Base-by-base conservation (phyloP, 2,888 invertebrate species). In the Mythimna albipuncta region DNA sequence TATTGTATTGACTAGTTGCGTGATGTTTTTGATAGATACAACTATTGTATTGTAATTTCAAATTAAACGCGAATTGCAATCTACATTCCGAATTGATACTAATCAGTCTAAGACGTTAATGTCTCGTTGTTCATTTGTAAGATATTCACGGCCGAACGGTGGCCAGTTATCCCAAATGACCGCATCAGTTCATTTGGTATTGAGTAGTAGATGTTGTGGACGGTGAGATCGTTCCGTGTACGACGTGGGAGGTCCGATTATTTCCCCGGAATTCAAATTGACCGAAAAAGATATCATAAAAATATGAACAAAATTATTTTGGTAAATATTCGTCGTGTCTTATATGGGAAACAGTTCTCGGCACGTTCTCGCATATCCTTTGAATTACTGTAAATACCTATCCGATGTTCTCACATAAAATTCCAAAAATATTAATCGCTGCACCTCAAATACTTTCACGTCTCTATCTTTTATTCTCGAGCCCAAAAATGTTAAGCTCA, bases 161-260 rank as follows among this genome's bases (percentile, higher is more conserved):
- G 85, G 79, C 84, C 90, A 91, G 90, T 90, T 90, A 92, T 91
- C 85, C 88, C 82, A 85, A 91, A 91, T 89, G 86, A 85, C 85
- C 82, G 84, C 83, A 65, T 70, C 80, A 62, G 64, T 87, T 82
- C 59, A 80, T 67, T 75, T 79, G 77, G 83, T 84, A 80, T 74
- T 74, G 71, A 81, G 66, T 65, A 76, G 79, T 77, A 79, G 69
- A 82, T 69, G 79, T 83, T 81, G 77, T 82, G 81, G 80, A 81
- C 77, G 85, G 82, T 80, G 72, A 75, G 77, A 77, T 63, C 67
- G 78, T 79, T 74, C 78, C 61, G 57, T 71, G 59, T 66, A 81
- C 92, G 83, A 87, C 89, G 91, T 92, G 93, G 93, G 93, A 89
- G 93, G 93, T 93, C 93, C 72, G 61, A 77, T 79, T 73, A 83